phyloP scores from a whole-genome alignment of 2,113 vertebrate genomes.

The Hirundichthys speculiger region DNA sequence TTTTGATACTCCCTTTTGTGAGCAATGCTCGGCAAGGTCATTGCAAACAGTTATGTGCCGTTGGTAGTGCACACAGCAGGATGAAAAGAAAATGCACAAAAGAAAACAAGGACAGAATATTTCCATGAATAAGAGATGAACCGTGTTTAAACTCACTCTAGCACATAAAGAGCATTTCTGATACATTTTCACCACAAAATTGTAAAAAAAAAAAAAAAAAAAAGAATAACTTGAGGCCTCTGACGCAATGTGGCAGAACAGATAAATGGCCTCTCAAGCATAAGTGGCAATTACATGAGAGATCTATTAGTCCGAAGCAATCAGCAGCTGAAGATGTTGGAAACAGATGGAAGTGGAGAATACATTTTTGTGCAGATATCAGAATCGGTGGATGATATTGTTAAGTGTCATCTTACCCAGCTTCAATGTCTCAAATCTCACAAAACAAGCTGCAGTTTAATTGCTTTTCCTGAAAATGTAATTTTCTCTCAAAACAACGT shows the following conservation, averaged over 20 bases:
- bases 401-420: slow-evolving; percentile 16
- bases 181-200: too few species aligned
- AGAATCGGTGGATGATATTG: slow-evolving; percentile 12
- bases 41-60: too few species aligned
- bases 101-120: neutral
- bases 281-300: slow-evolving; percentile 64
- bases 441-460: slow-evolving; percentile 13
- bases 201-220: slow-evolving; percentile 11
- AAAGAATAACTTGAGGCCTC: slow-evolving; percentile 13
- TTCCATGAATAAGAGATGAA: neutral
- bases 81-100: neutral
- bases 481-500: slow-evolving; percentile 7
- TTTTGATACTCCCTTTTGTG: neutral
- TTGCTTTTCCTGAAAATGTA: slow-evolving; percentile 10
- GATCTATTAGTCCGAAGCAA: slow-evolving; percentile 54
- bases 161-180: neutral
- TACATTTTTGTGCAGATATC: slow-evolving; percentile 11
- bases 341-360: slow-evolving; percentile 21
- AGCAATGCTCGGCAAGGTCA: slow-evolving; percentile 6
- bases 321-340: slow-evolving; percentile 38
- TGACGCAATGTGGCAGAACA: slow-evolving; percentile 43
- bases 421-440: neutral
- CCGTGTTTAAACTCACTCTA: neutral
- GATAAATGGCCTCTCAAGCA: slow-evolving; percentile 58
- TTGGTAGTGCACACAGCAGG: neutral